Evolutionary conservation across 2,888 invertebrate genomes (phyloP).

Genomic region (Isotomurus palustris): DNA sequence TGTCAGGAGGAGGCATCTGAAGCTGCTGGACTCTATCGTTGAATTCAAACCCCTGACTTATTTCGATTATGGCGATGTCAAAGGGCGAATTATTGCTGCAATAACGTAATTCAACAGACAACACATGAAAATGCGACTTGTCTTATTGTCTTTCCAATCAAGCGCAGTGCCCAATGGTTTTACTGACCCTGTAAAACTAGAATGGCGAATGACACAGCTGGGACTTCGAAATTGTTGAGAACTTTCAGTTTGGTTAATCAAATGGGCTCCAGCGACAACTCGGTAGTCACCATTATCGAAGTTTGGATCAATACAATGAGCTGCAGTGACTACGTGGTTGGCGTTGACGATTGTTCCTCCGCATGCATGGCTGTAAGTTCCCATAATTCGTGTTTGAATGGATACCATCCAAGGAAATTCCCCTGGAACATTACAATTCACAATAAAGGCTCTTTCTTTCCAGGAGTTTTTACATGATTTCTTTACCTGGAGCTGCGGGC

Average conservation of each 20-base stretch:
- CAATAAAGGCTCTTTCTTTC: neutral
- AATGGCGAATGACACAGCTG: neutral
- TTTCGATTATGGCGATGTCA: constrained; percentile 2
- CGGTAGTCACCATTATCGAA: neutral
- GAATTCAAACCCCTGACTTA: neutral
- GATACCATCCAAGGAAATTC: constrained; percentile 7
- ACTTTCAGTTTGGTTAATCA: neutral
- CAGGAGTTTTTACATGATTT: neutral
- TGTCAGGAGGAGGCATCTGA: neutral
- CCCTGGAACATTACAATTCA: neutral
- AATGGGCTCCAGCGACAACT: constrained; percentile 5
- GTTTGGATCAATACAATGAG: neutral
- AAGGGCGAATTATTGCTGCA: no score
- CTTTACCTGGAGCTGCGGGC: neutral
- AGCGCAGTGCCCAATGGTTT: no score
- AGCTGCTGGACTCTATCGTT: neutral
- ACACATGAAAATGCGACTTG: no score
- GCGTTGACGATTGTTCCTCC: neutral
- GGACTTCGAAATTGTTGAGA: neutral
- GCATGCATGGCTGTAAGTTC: neutral
- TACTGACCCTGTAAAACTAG: no score
- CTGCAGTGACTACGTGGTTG: neutral
- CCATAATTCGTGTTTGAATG: neutral
- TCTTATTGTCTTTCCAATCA: no score
- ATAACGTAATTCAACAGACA: no score